A percentile compares a stretch with the other conserved stretches of the same genome.
Conservation (phyloP, 2,888 invertebrate genomes). For the Seladonia tumulorum region DNA sequence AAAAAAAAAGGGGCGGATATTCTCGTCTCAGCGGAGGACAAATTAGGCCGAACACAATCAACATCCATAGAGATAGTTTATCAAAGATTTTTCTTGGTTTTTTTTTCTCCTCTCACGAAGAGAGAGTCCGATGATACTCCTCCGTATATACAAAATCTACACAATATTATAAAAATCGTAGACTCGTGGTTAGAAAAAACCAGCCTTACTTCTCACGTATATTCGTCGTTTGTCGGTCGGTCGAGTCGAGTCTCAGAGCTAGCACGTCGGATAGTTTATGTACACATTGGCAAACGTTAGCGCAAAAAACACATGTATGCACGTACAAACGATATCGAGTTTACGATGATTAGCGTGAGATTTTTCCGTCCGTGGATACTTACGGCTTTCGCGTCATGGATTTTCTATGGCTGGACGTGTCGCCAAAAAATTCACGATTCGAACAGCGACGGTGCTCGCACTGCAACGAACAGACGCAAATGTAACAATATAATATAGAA, state of each 20-base stretch:
- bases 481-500: not conserved
- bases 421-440: not conserved
- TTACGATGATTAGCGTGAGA: not conserved
- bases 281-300: slow-evolving; percentile 8
- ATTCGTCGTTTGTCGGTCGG: not conserved
- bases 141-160: slow-evolving; percentile 70
- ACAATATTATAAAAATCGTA: slow-evolving; percentile 67
- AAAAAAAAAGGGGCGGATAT: slow-evolving; percentile 24
- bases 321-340: not conserved
- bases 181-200: slow-evolving; percentile 38
- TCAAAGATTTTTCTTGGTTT: not conserved
- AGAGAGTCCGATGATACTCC: slow-evolving; percentile 28
- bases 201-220: slow-evolving; percentile 25
- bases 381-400: not conserved
- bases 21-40: slow-evolving; percentile 39
- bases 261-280: slow-evolving; percentile 5
- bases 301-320: slow-evolving; percentile 1
- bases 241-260: not conserved
- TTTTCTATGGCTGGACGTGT: not conserved
- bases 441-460: not conserved
- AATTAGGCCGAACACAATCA: slow-evolving; percentile 61
- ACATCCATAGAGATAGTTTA: slow-evolving; percentile 55
- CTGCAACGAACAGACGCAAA: not conserved
- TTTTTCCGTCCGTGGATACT: not conserved
- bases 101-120: slow-evolving; percentile 11